phyloP scores from a whole-genome alignment of 2,888 invertebrate species.

The Sacculina carcini region DNA sequence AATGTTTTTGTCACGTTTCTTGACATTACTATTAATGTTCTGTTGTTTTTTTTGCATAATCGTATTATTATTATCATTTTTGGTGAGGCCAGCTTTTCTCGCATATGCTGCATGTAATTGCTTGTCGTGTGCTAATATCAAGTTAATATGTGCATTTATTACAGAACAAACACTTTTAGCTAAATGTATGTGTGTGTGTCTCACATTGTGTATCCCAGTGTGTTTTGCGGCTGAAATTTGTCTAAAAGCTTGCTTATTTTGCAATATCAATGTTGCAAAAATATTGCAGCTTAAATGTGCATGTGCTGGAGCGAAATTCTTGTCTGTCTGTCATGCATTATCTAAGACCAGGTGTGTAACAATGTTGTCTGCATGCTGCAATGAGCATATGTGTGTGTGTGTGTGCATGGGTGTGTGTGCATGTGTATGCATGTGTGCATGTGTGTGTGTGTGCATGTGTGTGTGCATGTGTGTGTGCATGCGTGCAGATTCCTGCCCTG shows the following conservation, averaged over 20 bases:
- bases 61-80: too few species aligned
- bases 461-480: neutral
- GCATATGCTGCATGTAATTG: too few species aligned
- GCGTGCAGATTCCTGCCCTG: neutral
- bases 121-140: neutral
- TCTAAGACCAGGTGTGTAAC: too few species aligned
- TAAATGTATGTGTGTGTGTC: conserved; percentile 1
- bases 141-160: neutral
- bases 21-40: neutral
- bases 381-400: neutral
- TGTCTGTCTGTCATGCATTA: too few species aligned
- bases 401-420: too few species aligned
- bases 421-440: neutral
- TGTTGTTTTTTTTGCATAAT: neutral
- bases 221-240: too few species aligned
- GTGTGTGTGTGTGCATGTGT: conserved; percentile 1
- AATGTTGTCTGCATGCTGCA: neutral
- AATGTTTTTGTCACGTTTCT: neutral
- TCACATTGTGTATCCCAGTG: neutral
- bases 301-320: too few species aligned
- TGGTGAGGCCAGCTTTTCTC: too few species aligned
- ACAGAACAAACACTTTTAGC: neutral
- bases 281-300: too few species aligned
- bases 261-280: too few species aligned
- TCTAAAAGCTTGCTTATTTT: too few species aligned